Base-by-base conservation (phyloP, 2,888 invertebrate genomes). In the Neoitamus cyanurus region DNA sequence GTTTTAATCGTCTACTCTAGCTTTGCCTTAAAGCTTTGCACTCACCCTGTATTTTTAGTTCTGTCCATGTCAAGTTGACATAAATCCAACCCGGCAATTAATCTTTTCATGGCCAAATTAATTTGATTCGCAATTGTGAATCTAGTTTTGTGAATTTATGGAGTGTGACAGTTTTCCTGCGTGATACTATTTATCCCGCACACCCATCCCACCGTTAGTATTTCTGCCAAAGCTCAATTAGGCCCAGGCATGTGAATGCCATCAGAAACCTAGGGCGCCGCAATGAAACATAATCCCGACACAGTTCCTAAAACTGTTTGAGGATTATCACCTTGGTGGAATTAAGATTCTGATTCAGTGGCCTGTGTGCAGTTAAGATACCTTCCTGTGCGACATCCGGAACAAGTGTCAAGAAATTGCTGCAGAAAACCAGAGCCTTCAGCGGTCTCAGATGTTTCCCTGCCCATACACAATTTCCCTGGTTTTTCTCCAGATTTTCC, bases 391-490 rank as follows among this genome's bases (percentile, higher is more conserved):
- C 42, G 25, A 42, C 20, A 37, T 42, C 75, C 42, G 37, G 37
- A 42, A 75, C 75, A 34, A 42, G 25, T 75, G 6, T 75, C 28
- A 42, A 75, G 28, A 6, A 42, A 75, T 37, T 20, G n/a, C 28
- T 42, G 37, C 46, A 42, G 75, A 42, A 75, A 75, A 75, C 46
- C 75, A 25, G 7, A 11, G 2, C 30, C 31, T 30, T 70, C 58
- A 58, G 25, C n/a, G 13, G 31, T 4, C 9, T 31, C 31, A n/a
- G 11, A n/a, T 9, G 28, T 11, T 28, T 30, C 20, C n/a, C 30
- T 70, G 31, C 70, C 31, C 2, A 4, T 42, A 75, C 28, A 42
- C 46, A 42, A 75, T 75, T 75, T 75, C 75, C 75, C 75, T 34
- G 3, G 6, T n/a, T n/a, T 37, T 73, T 36, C n/a, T 15, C 58